Percentiles rank a stretch among this genome's conserved stretches.
Evolutionary conservation across 2,113 vertebrate species (phyloP).

Genomic region (Brienomyrus brachyistius): DNA sequence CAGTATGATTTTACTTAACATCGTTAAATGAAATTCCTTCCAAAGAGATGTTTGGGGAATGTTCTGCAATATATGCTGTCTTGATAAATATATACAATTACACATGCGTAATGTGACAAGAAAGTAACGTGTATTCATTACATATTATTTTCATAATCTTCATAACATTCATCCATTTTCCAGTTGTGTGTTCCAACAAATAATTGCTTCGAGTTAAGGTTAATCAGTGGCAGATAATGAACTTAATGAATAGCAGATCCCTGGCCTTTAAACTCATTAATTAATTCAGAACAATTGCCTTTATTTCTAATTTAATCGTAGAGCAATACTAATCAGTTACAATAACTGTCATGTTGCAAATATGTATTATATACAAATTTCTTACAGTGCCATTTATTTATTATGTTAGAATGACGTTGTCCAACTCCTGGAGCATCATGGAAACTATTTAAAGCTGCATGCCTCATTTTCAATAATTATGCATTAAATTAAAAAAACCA

Average conservation of each 20-base stretch:
- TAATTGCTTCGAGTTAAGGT: not conserved
- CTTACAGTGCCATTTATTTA: not conserved
- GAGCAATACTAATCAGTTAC: not conserved
- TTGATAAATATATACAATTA: not conserved
- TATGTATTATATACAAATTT: conserved; percentile 5
- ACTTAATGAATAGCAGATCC: conserved; percentile 7
- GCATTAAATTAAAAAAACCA: not conserved
- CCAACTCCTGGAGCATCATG: not conserved
- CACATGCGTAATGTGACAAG: not conserved
- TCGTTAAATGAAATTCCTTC: not conserved
- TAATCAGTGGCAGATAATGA: not conserved
- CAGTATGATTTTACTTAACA: not conserved
- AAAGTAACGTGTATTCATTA: not conserved
- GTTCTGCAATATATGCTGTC: not conserved
- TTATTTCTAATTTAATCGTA: conserved; percentile 11
- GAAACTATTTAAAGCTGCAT: not conserved
- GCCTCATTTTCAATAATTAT: not conserved
- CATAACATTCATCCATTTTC: not conserved
- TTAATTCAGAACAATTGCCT: not conserved
- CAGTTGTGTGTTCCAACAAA: not conserved
- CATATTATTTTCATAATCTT: conserved; percentile 8
- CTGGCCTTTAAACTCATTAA: not conserved
- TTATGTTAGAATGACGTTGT: not conserved
- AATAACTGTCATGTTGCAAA: conserved; percentile 16
- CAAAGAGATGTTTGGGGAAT: not conserved